A percentile compares a stretch with the other conserved stretches of the same genome.
These are phyloP conservation scores for Chrysoperla carnea DNA, from an alignment of 1,140 invertebrate genomes.

Conservation along the genomic window DNA sequence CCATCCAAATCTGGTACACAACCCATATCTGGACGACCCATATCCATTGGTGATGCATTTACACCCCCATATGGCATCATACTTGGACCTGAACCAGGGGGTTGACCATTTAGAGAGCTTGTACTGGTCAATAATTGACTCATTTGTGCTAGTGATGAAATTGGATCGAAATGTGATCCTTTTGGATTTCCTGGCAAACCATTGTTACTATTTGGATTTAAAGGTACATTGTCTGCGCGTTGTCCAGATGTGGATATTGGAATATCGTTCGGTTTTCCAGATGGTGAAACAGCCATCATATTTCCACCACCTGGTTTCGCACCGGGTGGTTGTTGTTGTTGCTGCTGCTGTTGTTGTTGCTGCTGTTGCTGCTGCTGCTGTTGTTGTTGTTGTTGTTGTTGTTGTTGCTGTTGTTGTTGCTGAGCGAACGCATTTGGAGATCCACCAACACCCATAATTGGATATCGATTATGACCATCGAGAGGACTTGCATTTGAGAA, in stretches of 20 bases:
- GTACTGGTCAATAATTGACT: slow-evolving; percentile 73
- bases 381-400: slow-evolving; percentile 9
- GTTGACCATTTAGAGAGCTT: slow-evolving; percentile 27
- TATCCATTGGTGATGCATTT: slow-evolving; percentile 32
- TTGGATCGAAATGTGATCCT: slow-evolving; percentile 67
- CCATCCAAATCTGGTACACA: slow-evolving; percentile 22
- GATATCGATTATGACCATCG: slow-evolving; percentile 20
- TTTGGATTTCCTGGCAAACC: slow-evolving; percentile 36
- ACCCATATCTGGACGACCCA: slow-evolving; percentile 24
- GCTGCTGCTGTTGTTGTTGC: slow-evolving; percentile 10
- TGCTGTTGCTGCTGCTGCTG: slow-evolving; percentile 9
- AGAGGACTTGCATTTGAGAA: slow-evolving; percentile 20
- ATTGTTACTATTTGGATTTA: slow-evolving; percentile 60
- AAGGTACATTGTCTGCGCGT: slow-evolving; percentile 59
- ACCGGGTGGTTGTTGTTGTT: slow-evolving; percentile 12
- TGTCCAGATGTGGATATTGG: slow-evolving; percentile 16
- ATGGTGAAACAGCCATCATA: slow-evolving; percentile 19
- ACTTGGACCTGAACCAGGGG: slow-evolving; percentile 30
- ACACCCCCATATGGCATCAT: slow-evolving; percentile 34
- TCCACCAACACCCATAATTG: slow-evolving; percentile 13
- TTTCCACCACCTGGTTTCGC: slow-evolving; percentile 17
- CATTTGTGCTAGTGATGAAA: slow-evolving; percentile 86
- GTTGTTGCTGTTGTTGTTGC: slow-evolving; percentile 11
- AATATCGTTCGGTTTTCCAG: slow-evolving; percentile 19
- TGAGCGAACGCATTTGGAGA: slow-evolving; percentile 1